Percentiles rank a stretch among this genome's conserved stretches.
Conservation (phyloP, 2,113 vertebrate genomes). For the Setophaga petechia region DNA sequence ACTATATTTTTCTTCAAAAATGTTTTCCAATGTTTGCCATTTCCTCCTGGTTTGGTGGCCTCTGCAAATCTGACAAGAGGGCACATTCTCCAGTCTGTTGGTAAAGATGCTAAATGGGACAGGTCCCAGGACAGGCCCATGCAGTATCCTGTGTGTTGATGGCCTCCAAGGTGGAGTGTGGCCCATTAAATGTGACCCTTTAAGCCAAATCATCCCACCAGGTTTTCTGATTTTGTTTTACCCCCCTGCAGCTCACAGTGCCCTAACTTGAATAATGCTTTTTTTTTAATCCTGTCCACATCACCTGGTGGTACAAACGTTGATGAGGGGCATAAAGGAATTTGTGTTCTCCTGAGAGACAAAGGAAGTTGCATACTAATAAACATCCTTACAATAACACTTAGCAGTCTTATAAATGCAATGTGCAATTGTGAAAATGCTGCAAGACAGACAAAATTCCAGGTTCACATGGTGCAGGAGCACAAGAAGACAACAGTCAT, state of each 20-base stretch:
- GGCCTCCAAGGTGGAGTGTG: background rate
- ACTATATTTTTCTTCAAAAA: background rate
- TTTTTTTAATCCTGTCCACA: background rate
- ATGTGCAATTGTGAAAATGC: background rate
- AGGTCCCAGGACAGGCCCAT: background rate
- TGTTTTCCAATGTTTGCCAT: background rate
- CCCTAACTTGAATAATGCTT: background rate
- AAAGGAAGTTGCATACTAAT: background rate
- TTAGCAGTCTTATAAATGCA: background rate
- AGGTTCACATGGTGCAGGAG: background rate
- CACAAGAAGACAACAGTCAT: background rate
- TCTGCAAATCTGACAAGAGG: background rate
- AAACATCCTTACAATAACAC: background rate
- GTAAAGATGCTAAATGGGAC: background rate
- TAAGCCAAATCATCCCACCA: background rate
- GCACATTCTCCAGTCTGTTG: background rate
- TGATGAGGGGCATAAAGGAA: background rate
- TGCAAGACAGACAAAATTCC: background rate
- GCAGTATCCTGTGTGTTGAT: background rate
- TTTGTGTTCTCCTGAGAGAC: background rate
- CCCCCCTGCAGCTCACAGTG: background rate
- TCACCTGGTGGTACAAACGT: background rate
- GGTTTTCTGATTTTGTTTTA: background rate
- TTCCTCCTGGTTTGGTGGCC: background rate
- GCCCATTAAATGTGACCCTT: background rate